Base-by-base conservation (phyloP, 2,113 vertebrate species). In the Oreochromis aureus region DNA sequence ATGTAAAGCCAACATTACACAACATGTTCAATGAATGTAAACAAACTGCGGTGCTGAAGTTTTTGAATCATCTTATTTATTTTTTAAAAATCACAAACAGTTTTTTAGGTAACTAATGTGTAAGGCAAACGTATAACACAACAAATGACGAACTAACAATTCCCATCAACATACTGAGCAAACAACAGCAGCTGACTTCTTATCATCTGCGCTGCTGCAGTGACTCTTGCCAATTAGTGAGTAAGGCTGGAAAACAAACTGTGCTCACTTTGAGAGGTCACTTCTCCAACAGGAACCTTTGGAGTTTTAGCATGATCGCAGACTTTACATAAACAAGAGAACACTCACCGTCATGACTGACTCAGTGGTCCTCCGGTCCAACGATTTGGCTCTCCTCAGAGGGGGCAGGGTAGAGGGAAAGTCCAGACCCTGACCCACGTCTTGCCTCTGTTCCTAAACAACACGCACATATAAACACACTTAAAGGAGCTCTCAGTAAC, bases 301-400 rank as follows among this genome's bases (percentile, higher is more conserved):
- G 34, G 19, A 22, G 34, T 22, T 8, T 69, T 69, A 69, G 11
- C 34, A 69, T 8, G 34, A 58, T 11, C 16, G 32, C 36, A 48
- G 18, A 59, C 13, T 58, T 83, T 32, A 51, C 5, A 80, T 55
- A 78, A 73, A 32, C 7, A 13, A 55, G 32, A 11, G 30, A 53
- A n/a, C 11, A 87, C 96, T 97, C 87, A 97, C 97, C 15, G 97
- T 97, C 97, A 97, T 97, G 87, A 97, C 95, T 0, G 97, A 97
- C 89, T 97, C 97, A 0, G 97, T 97, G 53, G 97, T 97, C 87
- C 97, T 93, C 66, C 97, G 92, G 92, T 97, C 97, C 92, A 97
- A 92, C 11, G 97, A 97, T 94, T 97, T 97, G 81, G 97, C 96
- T 94, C 97, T 95, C 59, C 97, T 96, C 80, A 97, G 92, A 41